Base-by-base conservation (phyloP, 2,888 invertebrate genomes). In the Clostera curtula region DNA sequence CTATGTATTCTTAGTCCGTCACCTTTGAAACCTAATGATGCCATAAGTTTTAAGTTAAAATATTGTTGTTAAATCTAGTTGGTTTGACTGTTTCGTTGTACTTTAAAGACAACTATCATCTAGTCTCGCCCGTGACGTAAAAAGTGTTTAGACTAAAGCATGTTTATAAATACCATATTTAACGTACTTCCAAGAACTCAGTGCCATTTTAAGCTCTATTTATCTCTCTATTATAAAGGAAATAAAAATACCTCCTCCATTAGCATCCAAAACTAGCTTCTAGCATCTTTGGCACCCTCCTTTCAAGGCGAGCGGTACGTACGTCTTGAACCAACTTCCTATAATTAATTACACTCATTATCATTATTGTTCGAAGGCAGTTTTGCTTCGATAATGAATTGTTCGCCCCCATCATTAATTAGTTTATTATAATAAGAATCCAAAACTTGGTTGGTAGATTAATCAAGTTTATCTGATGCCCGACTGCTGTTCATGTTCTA, bases 341-440 rank as follows among this genome's bases (percentile, higher is more conserved):
- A 80, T 82, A 83, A 83, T 83, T 83, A 82, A 83, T 83, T 80
- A 83, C 70, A 71, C 82, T 82, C 80, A 83, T 83, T 83, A 83
- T 82, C 80, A 82, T 83, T 82, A 83, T 80, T 82, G 83, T 83
- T 83, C 67, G 74, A 82, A 79, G 82, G 80, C 82, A 83, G 82
- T 83, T 82, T 75, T 77, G 80, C 80, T 71, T 69, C 82, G 77
- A 82, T 83, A 83, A 83, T 80, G 82, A 83, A 83, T 82, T 80
- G 82, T 80, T 79, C 75, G 67, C 61, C 60, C 69, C 76, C 69
- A 77, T 80, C 80, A 83, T 83, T 82, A 83, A 83, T 83, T 82
- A 83, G 82, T 82, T 82, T 83, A 80, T 82, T 80, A 82, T 83
- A 82, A 83, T 83, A 82, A 80, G 79, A 70, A 68, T 23, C 50